These are phyloP conservation scores for Turnix velox DNA, from an alignment of 2,113 vertebrate genomes.

Conservation along the genomic window DNA sequence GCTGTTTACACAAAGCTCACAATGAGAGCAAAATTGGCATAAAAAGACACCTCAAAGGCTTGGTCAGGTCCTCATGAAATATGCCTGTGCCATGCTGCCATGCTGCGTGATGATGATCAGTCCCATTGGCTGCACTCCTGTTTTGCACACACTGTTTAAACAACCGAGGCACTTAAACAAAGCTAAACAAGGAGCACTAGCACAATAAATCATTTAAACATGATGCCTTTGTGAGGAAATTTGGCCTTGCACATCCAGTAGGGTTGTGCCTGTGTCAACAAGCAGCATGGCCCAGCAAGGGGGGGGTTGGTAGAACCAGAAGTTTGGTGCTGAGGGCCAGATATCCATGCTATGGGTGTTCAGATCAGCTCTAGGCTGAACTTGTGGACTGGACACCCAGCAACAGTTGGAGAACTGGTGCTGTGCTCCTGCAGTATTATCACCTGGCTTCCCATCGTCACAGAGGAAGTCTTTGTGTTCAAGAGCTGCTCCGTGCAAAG, in stretches of 20 bases:
- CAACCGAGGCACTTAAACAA: not conserved
- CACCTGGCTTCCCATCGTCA: accelerated
- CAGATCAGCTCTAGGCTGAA: not conserved
- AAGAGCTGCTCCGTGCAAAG: not conserved
- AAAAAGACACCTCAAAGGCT: not conserved
- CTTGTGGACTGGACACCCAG: not conserved
- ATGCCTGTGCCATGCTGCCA: not conserved
- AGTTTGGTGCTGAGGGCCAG: not conserved
- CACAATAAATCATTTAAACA: not conserved
- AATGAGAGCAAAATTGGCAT: not conserved
- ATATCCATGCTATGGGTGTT: accelerated
- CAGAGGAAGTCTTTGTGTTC: not conserved
- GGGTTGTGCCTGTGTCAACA: accelerated
- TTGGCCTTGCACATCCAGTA: not conserved
- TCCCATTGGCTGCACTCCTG: not conserved
- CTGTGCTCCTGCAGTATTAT: not conserved
- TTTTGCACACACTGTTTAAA: not conserved
- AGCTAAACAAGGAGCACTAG: not conserved
- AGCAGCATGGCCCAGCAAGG: not conserved
- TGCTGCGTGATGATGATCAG: not conserved
- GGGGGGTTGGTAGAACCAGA: accelerated
- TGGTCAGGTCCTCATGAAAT: not conserved
- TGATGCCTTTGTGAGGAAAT: not conserved
- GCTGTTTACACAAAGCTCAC: not conserved
- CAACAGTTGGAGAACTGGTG: accelerated